Evolutionary conservation across 2,797 vertebrate species (phyloP), one percentile per base, ranked within the genome.

Genomic region (Brotula barbata): DNA sequence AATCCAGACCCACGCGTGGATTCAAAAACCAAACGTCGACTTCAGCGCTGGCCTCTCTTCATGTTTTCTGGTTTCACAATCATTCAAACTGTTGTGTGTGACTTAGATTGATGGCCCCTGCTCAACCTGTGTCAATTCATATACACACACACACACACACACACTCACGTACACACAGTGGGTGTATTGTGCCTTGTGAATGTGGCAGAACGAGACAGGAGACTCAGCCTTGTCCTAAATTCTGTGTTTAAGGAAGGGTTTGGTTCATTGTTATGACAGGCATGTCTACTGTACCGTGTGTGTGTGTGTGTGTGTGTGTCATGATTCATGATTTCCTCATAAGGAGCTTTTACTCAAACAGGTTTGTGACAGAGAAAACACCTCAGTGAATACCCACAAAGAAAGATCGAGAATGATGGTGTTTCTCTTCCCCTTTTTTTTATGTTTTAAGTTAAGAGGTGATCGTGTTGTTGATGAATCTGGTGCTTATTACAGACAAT

Each of bases 61-160:
- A 22, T 50, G 40, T 50, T 39, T 45, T 64, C 12, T 21, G n/a
- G 19, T 28, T 53, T n/a, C 37, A 69, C 73, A 68, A 36, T 41
- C 56, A 33, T 54, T 16, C 22, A n/a, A 31, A 20, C n/a, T n/a
- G n/a, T n/a, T 19, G 20, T 33, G 28, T 16, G 48, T 37, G 16
- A 31, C 28, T 53, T 13, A 8, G 8, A 39, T 46, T 15, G 50
- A 60, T 81, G 75, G 21, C 68, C 71, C 76, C 72, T 76, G 80
- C 77, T 80, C 5, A 46, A 78, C 80, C 73, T 58, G 34, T 66
- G 52, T 77, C 56, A 44, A 5, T 31, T 46, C 23, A 3, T 21
- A 21, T 22, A 16, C 42, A 54, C 57, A 36, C 11, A 21, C 9
- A 12, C 39, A 37, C 19, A 11, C 58, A 50, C 51, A 31, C 56